These are phyloP conservation scores for Coelopa pilipes DNA, from an alignment of 2,888 invertebrate genomes.

Conservation along the genomic window DNA sequence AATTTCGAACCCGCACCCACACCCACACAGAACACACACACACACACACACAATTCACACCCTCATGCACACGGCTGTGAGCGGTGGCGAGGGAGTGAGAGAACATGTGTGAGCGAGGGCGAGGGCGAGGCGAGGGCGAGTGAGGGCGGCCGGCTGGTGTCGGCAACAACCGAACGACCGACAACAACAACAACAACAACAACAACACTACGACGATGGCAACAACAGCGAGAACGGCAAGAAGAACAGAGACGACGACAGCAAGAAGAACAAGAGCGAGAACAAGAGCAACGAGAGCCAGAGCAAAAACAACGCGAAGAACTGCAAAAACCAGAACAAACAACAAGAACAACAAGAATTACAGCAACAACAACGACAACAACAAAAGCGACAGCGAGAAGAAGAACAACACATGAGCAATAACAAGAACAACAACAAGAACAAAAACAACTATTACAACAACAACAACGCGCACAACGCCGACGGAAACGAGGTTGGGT, in stretches of 20 bases:
- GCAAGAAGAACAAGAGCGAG: neutral
- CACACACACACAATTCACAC: too few relatives aligned
- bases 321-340: neutral
- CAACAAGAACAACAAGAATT: neutral
- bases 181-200: neutral
- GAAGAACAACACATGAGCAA: neutral
- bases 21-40: too few relatives aligned
- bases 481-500: neutral
- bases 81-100: too few relatives aligned
- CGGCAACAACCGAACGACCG: neutral
- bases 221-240: neutral
- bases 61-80: too few relatives aligned
- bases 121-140: too few relatives aligned
- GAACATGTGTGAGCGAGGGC: too few relatives aligned
- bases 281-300: too few relatives aligned
- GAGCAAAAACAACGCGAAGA: neutral
- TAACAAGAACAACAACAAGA: neutral
- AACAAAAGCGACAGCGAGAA: neutral
- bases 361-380: neutral
- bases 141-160: too few relatives aligned
- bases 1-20: too few relatives aligned
- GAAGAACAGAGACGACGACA: neutral
- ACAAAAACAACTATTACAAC: constrained; percentile 8
- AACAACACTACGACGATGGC: neutral
- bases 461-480: neutral